Conservation (phyloP, 2,888 invertebrate species). For the Cryptops parisi region DNA sequence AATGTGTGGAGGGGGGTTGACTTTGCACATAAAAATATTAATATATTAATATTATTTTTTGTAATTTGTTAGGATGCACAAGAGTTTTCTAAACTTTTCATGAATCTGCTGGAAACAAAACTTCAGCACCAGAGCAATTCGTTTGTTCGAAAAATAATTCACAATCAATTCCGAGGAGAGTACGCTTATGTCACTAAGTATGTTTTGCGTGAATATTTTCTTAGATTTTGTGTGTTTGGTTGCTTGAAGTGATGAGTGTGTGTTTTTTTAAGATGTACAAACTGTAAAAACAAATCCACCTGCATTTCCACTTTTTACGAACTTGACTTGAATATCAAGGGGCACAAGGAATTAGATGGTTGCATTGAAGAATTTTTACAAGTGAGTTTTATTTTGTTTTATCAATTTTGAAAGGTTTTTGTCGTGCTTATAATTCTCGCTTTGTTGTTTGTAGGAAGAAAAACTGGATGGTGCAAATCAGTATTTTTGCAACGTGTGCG, state of each 20-base stretch:
- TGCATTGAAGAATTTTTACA: slow-evolving; percentile 42
- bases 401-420: background rate
- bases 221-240: background rate
- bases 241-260: background rate
- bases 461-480: slow-evolving; percentile 43
- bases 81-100: slow-evolving; percentile 47
- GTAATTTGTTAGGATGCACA: slow-evolving; percentile 47
- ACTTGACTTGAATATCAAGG: slow-evolving; percentile 43
- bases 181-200: slow-evolving; percentile 38
- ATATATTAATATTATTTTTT: too few species aligned
- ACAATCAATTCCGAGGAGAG: slow-evolving; percentile 36
- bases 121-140: slow-evolving; percentile 30
- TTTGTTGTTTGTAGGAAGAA: slow-evolving; percentile 34
- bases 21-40: too few species aligned
- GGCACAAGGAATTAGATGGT: slow-evolving; percentile 37
- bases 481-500: slow-evolving; percentile 42
- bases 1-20: too few species aligned
- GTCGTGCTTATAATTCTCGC: background rate
- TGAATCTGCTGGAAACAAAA: slow-evolving; percentile 41
- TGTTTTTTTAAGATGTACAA: slow-evolving; percentile 33
- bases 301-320: slow-evolving; percentile 44
- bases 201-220: background rate
- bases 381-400: slow-evolving; percentile 20
- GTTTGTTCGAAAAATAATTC: slow-evolving; percentile 31
- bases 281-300: slow-evolving; percentile 40